phyloP scores from a whole-genome alignment of 2,113 vertebrate genomes.

The Solenodon paradoxus region DNA sequence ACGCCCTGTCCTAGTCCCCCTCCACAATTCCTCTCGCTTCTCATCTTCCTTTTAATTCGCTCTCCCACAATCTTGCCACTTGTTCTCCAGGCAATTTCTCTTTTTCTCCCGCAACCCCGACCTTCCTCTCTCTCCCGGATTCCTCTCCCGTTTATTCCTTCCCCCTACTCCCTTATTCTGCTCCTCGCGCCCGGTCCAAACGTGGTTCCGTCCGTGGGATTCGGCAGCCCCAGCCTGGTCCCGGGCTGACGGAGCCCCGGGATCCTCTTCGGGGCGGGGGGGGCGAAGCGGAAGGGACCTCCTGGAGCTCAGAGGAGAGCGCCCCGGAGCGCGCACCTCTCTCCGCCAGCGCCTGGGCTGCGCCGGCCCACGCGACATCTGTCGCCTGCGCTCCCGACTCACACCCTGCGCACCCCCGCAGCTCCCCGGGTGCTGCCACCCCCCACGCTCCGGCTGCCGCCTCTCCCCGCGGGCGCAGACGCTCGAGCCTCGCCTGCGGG shows the following conservation, averaged over 20 bases:
- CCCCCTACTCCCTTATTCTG: background rate
- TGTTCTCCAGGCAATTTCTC: background rate
- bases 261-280: background rate
- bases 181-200: background rate
- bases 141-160: background rate
- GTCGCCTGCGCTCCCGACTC: conserved; percentile 70
- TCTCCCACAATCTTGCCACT: background rate
- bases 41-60: background rate
- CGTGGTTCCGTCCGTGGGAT: background rate
- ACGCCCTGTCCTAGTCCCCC: background rate
- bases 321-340: conserved; percentile 33
- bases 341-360: conserved; percentile 40
- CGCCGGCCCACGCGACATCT: conserved; percentile 71
- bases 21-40: background rate
- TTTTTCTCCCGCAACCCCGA: background rate
- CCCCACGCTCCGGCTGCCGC: conserved; percentile 76
- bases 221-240: background rate
- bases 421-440: conserved; percentile 64
- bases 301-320: background rate
- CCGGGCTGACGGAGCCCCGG: background rate
- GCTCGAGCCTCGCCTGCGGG: conserved; percentile 11
- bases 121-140: background rate
- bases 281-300: background rate
- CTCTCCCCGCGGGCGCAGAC: conserved; percentile 54
- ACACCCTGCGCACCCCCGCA: conserved; percentile 71